Evolutionary conservation across 1,140 invertebrate species (phyloP).

Genomic region (Bombus polaris): DNA sequence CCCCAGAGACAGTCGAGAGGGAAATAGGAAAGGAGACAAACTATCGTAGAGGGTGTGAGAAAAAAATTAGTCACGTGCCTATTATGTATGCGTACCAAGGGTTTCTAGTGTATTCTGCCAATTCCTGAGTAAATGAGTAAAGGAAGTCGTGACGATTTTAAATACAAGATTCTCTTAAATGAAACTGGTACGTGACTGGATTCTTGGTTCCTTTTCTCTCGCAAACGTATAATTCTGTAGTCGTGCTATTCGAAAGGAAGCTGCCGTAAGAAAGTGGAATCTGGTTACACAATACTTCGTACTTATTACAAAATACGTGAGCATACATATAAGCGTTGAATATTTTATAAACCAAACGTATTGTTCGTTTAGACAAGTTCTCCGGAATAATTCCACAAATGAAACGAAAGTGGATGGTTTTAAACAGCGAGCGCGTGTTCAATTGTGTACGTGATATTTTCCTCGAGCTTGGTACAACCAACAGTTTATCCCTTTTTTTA

Average conservation of each 20-base stretch:
- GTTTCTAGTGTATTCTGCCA: conserved; percentile 59
- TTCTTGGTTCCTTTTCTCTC: neutral
- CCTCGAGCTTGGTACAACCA: neutral
- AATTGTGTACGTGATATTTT: neutral
- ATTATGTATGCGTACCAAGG: conserved; percentile 47
- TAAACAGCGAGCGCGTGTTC: neutral
- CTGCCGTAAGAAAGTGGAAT: neutral
- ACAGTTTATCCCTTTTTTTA: neutral
- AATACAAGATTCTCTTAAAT: conserved; percentile 60
- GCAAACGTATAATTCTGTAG: conserved; percentile 25
- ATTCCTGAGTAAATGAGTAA: conserved; percentile 57
- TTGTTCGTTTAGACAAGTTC: neutral
- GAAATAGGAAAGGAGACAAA: neutral
- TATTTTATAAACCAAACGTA: too few species aligned
- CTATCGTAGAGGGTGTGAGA: neutral
- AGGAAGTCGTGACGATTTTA: conserved; percentile 48
- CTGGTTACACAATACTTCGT: neutral
- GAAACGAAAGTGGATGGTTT: neutral
- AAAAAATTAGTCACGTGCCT: conserved; percentile 51
- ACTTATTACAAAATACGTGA: neutral
- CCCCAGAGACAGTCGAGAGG: neutral
- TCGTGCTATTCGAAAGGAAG: too few species aligned
- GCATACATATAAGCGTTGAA: neutral
- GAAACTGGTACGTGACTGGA: conserved; percentile 51
- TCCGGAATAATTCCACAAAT: neutral